Conservation (phyloP, 2,797 vertebrate species). For the Siniperca obscura region DNA sequence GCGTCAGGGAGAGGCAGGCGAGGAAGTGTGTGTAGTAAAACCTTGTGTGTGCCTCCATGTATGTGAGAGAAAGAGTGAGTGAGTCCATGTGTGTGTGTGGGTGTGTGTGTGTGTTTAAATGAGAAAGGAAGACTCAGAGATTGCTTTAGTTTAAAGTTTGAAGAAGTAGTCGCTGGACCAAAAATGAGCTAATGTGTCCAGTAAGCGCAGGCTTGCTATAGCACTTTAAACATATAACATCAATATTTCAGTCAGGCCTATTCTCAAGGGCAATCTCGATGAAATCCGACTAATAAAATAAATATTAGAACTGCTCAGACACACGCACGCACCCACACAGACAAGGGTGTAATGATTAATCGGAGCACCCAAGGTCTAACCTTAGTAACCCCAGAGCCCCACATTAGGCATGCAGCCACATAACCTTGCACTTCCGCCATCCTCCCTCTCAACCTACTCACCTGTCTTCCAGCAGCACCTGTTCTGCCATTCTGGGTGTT, state of each 20-base stretch:
- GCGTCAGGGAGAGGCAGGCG: conserved; percentile 19
- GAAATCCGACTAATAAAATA: conserved; percentile 54
- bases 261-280: conserved; percentile 58
- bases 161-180: conserved; percentile 15
- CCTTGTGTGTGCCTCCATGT: conserved; percentile 12
- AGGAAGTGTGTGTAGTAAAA: conserved; percentile 24
- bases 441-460: conserved; percentile 65
- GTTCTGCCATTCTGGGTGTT: conserved; percentile 60
- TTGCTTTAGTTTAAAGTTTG: conserved; percentile 40
- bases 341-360: conserved; percentile 76
- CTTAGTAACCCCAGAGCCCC: conserved; percentile 55
- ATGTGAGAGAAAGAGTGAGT: neutral
- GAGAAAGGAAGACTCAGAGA: neutral
- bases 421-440: conserved; percentile 66
- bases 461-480: conserved; percentile 77
- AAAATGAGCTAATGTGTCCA: conserved; percentile 23
- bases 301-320: conserved; percentile 43
- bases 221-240: conserved; percentile 41
- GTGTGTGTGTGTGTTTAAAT: conserved; percentile 2
- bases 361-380: conserved; percentile 63
- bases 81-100: neutral
- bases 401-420: conserved; percentile 76
- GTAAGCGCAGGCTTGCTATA: conserved; percentile 13
- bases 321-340: conserved; percentile 25
- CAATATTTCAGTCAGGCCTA: conserved; percentile 54